Evolutionary conservation across 2,888 invertebrate genomes (phyloP), one percentile per base, ranked within the genome.

Genomic region (Gastrophysa polygoni): DNA sequence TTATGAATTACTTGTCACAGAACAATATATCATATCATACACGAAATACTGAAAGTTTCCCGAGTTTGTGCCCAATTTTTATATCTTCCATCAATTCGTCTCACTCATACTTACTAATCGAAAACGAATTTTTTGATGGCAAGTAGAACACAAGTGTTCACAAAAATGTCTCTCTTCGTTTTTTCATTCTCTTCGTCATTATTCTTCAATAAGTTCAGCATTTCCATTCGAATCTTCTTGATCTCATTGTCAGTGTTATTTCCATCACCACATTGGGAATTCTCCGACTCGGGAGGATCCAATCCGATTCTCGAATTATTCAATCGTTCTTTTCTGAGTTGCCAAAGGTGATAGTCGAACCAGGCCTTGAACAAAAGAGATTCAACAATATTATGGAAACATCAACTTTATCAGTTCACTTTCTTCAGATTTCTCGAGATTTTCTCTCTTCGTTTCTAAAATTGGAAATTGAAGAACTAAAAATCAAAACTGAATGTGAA

Each of bases 101-200:
- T 46, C 16, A 1, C 14, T 10, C 6, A 29, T 32, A 69, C 78
- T 76, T 73, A 81, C 79, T 80, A 80, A 63, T 81, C 79, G 67
- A 79, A 77, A 34, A 80, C 71, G 59, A 80, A 78, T 63, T 82
- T 74, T 54, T 79, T 77, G 20, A 81, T 77, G 6, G 79, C 78
- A 62, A 78, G 68, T 14, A 80, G 60, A 1, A 76, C 73, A 18
- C 77, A 78, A 56, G 74, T 74, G 62, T 78, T 78, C 14, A 78
- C 52, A 54, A 78, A 76, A 20, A 72, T 66, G 21, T 68, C 68
- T 54, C 75, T 71, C 46, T 74, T 69, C 10, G 57, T 21, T 16
- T 48, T 29, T n/a, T 66, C 55, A 1, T 68, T 67, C 7, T 63
- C 48, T 11, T 72, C 50, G 20, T 73, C 61, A 16, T 68, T 51